Percentiles rank a stretch among this genome's conserved stretches.
These are phyloP conservation scores for Sebastes miniatus DNA, from an alignment of 2,797 vertebrate genomes.

Conservation along the genomic window DNA sequence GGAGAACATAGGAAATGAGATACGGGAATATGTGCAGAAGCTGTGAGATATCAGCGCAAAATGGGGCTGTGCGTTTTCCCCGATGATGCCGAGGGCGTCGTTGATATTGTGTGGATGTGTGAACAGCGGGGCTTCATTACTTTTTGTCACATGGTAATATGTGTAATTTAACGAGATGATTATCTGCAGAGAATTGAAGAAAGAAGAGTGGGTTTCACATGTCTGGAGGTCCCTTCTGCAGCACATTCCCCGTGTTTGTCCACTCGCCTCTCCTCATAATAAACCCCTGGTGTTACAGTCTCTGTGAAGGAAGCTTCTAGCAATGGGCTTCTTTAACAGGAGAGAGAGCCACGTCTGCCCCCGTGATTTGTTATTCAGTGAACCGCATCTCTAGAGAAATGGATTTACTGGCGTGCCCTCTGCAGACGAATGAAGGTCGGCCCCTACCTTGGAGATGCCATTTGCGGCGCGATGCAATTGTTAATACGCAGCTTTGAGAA, in stretches of 20 bases:
- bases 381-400: constrained; percentile 80
- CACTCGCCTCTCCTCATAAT: constrained; percentile 42
- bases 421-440: constrained; percentile 76
- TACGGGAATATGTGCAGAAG: constrained; percentile 44
- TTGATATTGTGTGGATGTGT: constrained; percentile 16
- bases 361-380: constrained; percentile 80
- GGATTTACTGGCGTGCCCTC: constrained; percentile 80
- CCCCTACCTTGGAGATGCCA: constrained; percentile 68
- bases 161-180: constrained; percentile 35
- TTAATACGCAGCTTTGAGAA: constrained; percentile 63
- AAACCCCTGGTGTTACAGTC: constrained; percentile 54
- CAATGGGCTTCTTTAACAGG: constrained; percentile 67
- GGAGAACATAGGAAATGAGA: constrained; percentile 53
- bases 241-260: constrained; percentile 53
- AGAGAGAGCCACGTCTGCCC: constrained; percentile 64
- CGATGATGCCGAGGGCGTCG: constrained; percentile 21
- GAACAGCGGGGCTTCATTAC: constrained; percentile 4
- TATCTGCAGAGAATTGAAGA: constrained; percentile 20
- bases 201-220: constrained; percentile 3
- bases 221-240: constrained; percentile 18
- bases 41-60: constrained; percentile 48
- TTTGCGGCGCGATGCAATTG: constrained; percentile 63
- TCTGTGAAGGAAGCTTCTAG: constrained; percentile 51
- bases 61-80: constrained; percentile 32
- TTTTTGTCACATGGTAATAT: constrained; percentile 24